Conservation (phyloP, 2,113 vertebrate genomes). For the Prietella phreatophila region DNA sequence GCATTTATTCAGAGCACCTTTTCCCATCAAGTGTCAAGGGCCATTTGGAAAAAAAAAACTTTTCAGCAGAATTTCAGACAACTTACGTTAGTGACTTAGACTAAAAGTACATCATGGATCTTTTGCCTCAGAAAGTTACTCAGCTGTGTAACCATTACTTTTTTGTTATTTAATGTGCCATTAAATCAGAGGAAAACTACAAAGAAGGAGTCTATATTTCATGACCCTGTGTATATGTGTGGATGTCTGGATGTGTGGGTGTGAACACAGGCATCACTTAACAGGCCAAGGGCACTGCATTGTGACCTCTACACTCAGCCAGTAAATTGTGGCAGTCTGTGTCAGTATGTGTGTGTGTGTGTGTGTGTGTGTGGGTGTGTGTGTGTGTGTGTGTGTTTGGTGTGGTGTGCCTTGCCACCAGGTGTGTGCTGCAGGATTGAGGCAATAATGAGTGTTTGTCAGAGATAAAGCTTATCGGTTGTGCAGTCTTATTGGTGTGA, state of each 20-base stretch:
- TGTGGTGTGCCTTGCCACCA: constrained; percentile 31
- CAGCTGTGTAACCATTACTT: background rate
- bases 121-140: background rate
- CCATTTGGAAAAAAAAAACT: background rate
- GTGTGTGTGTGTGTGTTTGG: constrained; percentile 21
- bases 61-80: background rate
- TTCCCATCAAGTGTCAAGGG: background rate
- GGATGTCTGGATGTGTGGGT: constrained; percentile 9
- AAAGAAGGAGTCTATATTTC: constrained; percentile 19
- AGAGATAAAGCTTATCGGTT: constrained; percentile 59
- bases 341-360: constrained; percentile 34
- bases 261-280: constrained; percentile 8
- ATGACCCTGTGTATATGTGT: background rate
- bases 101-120: background rate
- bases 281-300: constrained; percentile 16
- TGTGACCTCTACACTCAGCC: constrained; percentile 32
- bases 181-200: background rate
- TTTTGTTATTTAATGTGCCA: background rate
- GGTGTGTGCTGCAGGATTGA: constrained; percentile 48
- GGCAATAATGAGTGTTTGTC: constrained; percentile 57
- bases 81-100: background rate
- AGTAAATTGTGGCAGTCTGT: constrained; percentile 42
- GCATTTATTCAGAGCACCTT: background rate
- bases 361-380: constrained; percentile 30
- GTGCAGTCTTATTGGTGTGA: constrained; percentile 50